Percentiles rank a stretch among this genome's conserved stretches.
phyloP scores from a whole-genome alignment of 2,888 invertebrate genomes.

The Synergus umbraculus region DNA sequence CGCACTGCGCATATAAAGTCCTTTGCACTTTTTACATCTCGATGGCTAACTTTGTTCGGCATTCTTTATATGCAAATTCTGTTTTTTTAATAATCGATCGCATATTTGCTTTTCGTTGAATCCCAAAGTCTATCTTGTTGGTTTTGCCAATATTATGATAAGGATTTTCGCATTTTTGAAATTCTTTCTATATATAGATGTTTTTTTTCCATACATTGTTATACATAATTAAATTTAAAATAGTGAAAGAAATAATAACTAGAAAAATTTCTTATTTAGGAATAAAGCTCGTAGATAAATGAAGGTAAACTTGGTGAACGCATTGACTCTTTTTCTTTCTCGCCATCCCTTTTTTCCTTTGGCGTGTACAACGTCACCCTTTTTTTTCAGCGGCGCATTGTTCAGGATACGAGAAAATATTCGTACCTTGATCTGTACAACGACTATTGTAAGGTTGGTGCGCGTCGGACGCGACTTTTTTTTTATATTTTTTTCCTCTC shows the following conservation, averaged over 20 bases:
- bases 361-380: slow-evolving; percentile 21
- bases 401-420: slow-evolving; percentile 59
- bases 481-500: slow-evolving; percentile 43
- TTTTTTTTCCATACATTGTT: no score
- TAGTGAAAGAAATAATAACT: background rate
- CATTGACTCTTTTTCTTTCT: slow-evolving; percentile 24
- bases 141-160: background rate
- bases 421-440: slow-evolving; percentile 58
- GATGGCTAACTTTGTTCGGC: background rate
- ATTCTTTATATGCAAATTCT: background rate
- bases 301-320: slow-evolving; percentile 33
- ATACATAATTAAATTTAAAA: background rate
- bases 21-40: background rate
- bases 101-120: background rate
- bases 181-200: background rate
- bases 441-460: slow-evolving; percentile 60
- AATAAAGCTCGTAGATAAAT: slow-evolving; percentile 18
- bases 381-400: slow-evolving; percentile 1
- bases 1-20: slow-evolving; percentile 3
- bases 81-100: background rate
- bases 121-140: background rate
- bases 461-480: slow-evolving; percentile 58
- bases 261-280: background rate
- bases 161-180: background rate
- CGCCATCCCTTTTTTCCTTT: slow-evolving; percentile 8